These are phyloP conservation scores for Agriopis aurantiaria DNA, from an alignment of 2,888 invertebrate genomes.

Conservation along the genomic window DNA sequence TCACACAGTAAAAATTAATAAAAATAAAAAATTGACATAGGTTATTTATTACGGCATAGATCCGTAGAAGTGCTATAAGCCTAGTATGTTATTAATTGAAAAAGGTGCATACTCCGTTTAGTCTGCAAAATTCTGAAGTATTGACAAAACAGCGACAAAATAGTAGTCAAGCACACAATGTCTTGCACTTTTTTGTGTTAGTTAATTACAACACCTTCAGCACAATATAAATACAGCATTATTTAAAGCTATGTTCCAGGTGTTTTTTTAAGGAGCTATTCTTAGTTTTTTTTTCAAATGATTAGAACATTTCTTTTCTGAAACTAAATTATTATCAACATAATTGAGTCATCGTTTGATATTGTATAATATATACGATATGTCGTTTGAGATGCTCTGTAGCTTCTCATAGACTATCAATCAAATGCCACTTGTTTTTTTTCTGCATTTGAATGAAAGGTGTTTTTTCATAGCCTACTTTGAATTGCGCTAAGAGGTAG, in stretches of 20 bases:
- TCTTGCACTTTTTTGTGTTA: neutral
- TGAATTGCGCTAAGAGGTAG: neutral
- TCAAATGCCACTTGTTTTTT: too few relatives aligned
- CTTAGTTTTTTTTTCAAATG: neutral
- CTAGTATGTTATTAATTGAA: too few relatives aligned
- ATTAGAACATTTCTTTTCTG: neutral
- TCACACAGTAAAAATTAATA: neutral
- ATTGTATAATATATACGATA: too few relatives aligned
- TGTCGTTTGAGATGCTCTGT: neutral
- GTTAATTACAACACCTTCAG: slow-evolving; percentile 9
- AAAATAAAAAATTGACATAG: neutral
- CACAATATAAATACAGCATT: slow-evolving; percentile 14
- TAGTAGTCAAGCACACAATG: neutral
- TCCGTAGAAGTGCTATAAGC: too few relatives aligned
- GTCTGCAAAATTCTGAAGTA: too few relatives aligned
- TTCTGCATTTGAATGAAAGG: neutral
- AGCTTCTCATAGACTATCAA: neutral
- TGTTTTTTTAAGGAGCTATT: neutral
- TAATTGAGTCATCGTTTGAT: too few relatives aligned
- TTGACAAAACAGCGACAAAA: neutral
- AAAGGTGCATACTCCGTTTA: too few relatives aligned
- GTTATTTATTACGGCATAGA: too few relatives aligned
- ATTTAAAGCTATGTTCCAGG: neutral
- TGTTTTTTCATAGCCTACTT: neutral
- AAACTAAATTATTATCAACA: neutral